Evolutionary conservation across 2,113 vertebrate genomes (phyloP), one percentile per base, ranked within the genome.

Genomic region (Thamnophis sirtalis): DNA sequence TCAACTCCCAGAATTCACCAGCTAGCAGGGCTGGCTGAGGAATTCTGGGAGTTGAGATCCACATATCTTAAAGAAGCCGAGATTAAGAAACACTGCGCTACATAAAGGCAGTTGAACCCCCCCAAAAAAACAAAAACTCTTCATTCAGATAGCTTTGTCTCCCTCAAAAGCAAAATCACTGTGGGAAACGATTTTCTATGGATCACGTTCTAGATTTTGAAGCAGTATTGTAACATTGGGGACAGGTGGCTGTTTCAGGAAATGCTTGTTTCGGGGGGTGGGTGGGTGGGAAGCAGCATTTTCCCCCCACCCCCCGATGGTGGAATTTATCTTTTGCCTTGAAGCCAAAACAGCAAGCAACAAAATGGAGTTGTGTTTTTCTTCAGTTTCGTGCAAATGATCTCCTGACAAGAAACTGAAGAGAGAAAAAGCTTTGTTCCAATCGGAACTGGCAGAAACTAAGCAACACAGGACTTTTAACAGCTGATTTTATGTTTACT

Each of bases 401-500:
- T 88, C 54, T 13, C 21, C 33, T 43, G 87, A 43, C 33, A 58
- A 10, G 33, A 68, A 68, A 68, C n/a, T 68, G 10, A 68, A n/a
- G 38, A 24, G 55, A 88, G 24, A 24, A 88, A 24, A 58, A 9
- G 1, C 58, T 88, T 51, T 21, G 33, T 56, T 88, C 21, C 53
- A 43, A 15, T 58, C 22, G 33, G 54, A 58, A 15, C 13, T 54
- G 55, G 87, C 21, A 15, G 4, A 91, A 56, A 92, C 68, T 2
- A 5, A 93, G 51, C 4, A 38, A 63, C 5, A 86, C 54, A 56
- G 87, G 55, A 87, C 8, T 55, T 33, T 33, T 87, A 33, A 38
- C 87, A 88, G 33, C 21, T 88, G 54, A 88, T 88, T 88, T 88
- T 88, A 91, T 88, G 88, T 93, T 87, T 9, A 89, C 84, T 73